These are phyloP conservation scores for Cheilosia urbana DNA, from an alignment of 2,888 invertebrate species.

Conservation along the genomic window DNA sequence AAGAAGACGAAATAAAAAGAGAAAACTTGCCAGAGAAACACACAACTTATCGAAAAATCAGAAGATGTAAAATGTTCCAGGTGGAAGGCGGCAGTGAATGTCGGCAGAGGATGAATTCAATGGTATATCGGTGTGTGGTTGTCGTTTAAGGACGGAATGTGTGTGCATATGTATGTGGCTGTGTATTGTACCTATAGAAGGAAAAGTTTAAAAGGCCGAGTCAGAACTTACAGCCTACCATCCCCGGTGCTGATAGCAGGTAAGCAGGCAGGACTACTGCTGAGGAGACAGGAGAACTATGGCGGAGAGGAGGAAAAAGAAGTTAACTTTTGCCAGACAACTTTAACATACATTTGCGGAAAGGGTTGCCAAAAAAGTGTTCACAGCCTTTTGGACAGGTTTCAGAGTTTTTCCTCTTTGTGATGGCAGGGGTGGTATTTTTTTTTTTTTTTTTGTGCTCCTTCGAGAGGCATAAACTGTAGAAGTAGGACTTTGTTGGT, in stretches of 20 bases:
- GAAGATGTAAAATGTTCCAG: slow-evolving; percentile 68
- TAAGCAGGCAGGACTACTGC: slow-evolving; percentile 42
- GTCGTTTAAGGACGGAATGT: slow-evolving; percentile 44
- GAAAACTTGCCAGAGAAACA: slow-evolving; percentile 43
- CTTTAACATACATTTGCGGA: slow-evolving; percentile 72
- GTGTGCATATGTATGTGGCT: background rate
- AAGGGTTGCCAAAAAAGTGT: slow-evolving; percentile 73
- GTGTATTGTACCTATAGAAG: slow-evolving; percentile 42
- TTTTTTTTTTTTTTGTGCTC: slow-evolving; percentile 52
- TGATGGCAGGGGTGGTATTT: slow-evolving; percentile 4
- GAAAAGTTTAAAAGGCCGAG: slow-evolving; percentile 67
- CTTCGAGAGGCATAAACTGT: slow-evolving; percentile 62
- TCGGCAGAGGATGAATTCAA: slow-evolving; percentile 33
- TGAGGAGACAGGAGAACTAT: slow-evolving; percentile 28
- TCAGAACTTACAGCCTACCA: slow-evolving; percentile 64
- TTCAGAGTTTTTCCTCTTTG: slow-evolving; percentile 18
- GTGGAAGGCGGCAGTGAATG: slow-evolving; percentile 3
- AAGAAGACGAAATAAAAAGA: slow-evolving; percentile 4
- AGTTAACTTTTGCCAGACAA: slow-evolving; percentile 68
- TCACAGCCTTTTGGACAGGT: slow-evolving; percentile 60
- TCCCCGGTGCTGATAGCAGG: slow-evolving; percentile 58
- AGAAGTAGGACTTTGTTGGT: slow-evolving; percentile 54
- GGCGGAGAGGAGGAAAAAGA: slow-evolving; percentile 20
- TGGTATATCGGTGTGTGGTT: slow-evolving; percentile 38
- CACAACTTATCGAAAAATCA: slow-evolving; percentile 72